Evolutionary conservation across 2,797 vertebrate genomes (phyloP).

Genomic region (Tenualosa ilisha): DNA sequence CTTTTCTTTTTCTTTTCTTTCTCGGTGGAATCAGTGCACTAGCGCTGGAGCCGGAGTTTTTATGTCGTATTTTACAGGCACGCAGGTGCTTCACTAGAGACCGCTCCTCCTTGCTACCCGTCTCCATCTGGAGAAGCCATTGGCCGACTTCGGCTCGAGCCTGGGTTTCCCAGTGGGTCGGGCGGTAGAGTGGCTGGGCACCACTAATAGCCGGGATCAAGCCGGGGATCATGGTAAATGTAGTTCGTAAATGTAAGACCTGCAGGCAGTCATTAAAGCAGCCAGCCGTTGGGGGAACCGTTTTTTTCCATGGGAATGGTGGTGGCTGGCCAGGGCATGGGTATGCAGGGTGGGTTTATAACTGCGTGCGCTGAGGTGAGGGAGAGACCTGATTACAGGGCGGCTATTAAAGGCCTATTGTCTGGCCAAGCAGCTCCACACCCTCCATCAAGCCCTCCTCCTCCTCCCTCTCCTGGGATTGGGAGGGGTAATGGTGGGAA

Average conservation of each 20-base stretch:
- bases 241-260: constrained; percentile 12
- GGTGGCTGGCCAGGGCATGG: background rate
- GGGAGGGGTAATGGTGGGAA: constrained; percentile 21
- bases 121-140: background rate
- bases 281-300: background rate
- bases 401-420: background rate
- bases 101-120: background rate
- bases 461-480: constrained; percentile 1
- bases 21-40: background rate
- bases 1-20: background rate
- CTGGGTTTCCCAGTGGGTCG: background rate
- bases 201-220: constrained; percentile 5
- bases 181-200: background rate
- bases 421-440: background rate
- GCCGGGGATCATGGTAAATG: constrained; percentile 2
- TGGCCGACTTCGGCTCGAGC: background rate
- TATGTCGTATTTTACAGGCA: constrained; percentile 9
- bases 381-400: constrained; percentile 11
- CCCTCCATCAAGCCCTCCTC: background rate
- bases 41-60: background rate
- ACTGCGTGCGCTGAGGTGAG: constrained; percentile 1
- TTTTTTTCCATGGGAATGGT: background rate
- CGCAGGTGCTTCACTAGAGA: background rate
- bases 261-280: constrained; percentile 8
- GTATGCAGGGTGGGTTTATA: background rate